These are phyloP conservation scores for Montipora capitata DNA, from an alignment of 92 coral and sea anemone species.

Conservation along the genomic window DNA sequence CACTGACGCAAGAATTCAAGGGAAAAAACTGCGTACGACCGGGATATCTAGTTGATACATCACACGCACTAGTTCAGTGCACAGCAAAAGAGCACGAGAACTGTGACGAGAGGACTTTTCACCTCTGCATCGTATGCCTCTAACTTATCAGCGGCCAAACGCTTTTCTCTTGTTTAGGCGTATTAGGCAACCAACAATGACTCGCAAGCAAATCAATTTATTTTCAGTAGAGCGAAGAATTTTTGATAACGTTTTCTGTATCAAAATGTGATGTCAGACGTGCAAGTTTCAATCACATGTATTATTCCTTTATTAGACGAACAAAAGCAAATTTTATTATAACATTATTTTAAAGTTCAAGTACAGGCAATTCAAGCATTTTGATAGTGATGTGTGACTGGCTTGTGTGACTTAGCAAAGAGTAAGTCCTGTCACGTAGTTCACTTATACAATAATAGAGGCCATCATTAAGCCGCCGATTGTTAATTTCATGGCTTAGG, in stretches of 20 bases:
- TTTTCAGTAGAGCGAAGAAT: neutral
- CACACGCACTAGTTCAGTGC: slow-evolving; percentile 27
- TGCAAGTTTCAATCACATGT: neutral
- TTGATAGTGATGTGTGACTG: neutral
- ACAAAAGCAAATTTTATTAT: neutral
- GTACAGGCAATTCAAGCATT: neutral
- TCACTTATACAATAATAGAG: neutral
- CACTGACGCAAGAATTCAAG: slow-evolving; percentile 16
- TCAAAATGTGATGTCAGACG: neutral
- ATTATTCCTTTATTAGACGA: neutral
- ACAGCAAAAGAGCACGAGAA: slow-evolving; percentile 24
- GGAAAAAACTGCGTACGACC: slow-evolving; percentile 6
- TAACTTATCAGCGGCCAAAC: neutral
- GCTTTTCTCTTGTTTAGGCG: slow-evolving; percentile 2
- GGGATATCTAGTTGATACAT: slow-evolving; percentile 10
- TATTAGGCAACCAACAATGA: slow-evolving; percentile 1
- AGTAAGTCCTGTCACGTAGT: neutral
- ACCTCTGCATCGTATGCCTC: neutral
- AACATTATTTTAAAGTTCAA: neutral
- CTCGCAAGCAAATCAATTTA: slow-evolving; percentile 15
- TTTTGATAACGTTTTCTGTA: neutral
- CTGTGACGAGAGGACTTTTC: slow-evolving; percentile 4
- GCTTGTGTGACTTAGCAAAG: neutral
- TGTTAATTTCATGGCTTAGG: neutral
- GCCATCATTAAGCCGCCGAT: neutral